Percentiles rank a stretch among this genome's conserved stretches.
phyloP scores from a whole-genome alignment of 1,140 invertebrate species.

The Hormaphis cornu region DNA sequence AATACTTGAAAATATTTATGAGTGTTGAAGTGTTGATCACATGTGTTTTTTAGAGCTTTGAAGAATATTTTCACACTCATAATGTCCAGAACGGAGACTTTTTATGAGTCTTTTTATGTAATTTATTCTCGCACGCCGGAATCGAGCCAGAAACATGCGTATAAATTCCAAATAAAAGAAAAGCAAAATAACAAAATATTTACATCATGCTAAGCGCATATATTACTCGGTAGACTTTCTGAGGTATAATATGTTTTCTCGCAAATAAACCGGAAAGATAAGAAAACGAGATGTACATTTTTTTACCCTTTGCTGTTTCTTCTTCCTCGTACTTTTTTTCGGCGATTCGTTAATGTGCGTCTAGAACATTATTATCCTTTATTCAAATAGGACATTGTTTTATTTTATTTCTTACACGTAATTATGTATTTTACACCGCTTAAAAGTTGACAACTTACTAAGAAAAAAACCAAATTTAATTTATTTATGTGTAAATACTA shows the following conservation, averaged over 20 bases:
- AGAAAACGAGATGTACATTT: conserved; percentile 14
- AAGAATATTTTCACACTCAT: conserved; percentile 3
- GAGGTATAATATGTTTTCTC: conserved; percentile 18
- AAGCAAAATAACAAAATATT: conserved; percentile 13
- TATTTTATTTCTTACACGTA: no score
- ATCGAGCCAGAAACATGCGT: conserved; percentile 13
- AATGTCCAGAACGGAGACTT: background rate
- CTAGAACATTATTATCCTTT: background rate
- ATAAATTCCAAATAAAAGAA: conserved; percentile 1
- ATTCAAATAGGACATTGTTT: conserved; percentile 4
- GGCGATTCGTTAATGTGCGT: background rate
- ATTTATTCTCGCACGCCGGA: conserved; percentile 16
- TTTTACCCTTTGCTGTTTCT: conserved; percentile 6
- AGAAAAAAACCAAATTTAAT: no score
- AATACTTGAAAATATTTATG: background rate
- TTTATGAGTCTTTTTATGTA: conserved; percentile 4
- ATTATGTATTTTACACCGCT: no score
- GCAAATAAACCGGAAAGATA: conserved; percentile 27
- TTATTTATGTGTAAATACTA: no score
- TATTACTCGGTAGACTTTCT: conserved; percentile 23
- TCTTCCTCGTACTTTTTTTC: no score
- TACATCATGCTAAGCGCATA: conserved; percentile 12
- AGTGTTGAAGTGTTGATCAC: background rate
- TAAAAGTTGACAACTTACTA: no score
- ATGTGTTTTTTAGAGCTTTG: background rate